Evolutionary conservation across 2,797 vertebrate genomes (phyloP).

Genomic region (Pantherophis vulpinus): DNA sequence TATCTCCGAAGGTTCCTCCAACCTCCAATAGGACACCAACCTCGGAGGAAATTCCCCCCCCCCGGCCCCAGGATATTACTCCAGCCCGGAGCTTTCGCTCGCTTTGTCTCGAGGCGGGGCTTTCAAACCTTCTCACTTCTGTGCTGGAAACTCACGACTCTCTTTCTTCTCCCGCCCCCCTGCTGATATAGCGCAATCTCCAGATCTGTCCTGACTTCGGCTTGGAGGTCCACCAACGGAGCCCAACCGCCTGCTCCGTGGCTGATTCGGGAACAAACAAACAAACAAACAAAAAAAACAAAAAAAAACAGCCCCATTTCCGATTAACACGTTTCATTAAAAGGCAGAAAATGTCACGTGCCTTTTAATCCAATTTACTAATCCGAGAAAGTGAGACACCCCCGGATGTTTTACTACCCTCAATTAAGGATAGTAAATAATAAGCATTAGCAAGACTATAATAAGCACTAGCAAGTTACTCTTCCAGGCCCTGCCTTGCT

Average conservation of each 20-base stretch:
- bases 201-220: not conserved
- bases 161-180: not conserved
- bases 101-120: not conserved
- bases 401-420: not conserved
- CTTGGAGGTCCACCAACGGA: not conserved
- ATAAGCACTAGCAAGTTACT: not conserved
- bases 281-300: no score
- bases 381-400: not conserved
- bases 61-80: not conserved
- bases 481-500: not conserved
- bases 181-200: not conserved
- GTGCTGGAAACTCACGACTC: not conserved
- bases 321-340: not conserved
- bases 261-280: not conserved
- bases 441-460: not conserved
- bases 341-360: not conserved
- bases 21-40: not conserved
- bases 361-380: not conserved
- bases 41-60: not conserved
- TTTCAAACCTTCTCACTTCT: not conserved
- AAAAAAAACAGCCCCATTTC: not conserved
- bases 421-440: not conserved
- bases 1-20: not conserved
- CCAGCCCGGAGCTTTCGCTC: not conserved
- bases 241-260: not conserved